Evolutionary conservation across 2,888 invertebrate species (phyloP).

Genomic region (Conomelus anceps): DNA sequence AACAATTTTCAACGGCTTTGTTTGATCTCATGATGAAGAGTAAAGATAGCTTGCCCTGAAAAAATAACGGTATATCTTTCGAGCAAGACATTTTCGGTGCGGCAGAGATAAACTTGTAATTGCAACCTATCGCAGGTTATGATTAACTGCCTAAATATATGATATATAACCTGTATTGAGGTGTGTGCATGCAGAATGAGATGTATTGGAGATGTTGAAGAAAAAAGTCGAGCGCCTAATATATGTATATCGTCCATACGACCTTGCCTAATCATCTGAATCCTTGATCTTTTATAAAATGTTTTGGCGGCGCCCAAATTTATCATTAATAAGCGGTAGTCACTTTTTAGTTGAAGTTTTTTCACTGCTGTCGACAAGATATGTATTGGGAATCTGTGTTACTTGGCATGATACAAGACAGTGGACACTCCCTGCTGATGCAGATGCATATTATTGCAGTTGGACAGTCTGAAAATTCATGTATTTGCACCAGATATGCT

Average conservation of each 20-base stretch:
- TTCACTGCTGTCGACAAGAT: not conserved
- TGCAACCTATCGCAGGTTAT: not conserved
- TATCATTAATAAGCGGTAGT: not conserved
- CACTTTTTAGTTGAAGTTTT: not conserved
- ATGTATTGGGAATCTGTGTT: not conserved
- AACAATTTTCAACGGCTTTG: not conserved
- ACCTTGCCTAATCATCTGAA: not conserved
- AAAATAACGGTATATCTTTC: not conserved
- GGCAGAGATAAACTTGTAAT: not conserved
- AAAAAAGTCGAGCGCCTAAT: not conserved
- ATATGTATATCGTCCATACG: not conserved
- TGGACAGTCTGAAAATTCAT: not conserved
- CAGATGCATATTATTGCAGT: not conserved
- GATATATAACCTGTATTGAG: not conserved
- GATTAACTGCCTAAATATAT: not conserved
- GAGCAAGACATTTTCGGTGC: not conserved
- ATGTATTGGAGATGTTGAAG: not conserved
- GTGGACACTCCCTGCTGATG: not conserved
- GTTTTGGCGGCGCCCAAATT: not conserved
- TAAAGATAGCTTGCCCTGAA: not conserved
- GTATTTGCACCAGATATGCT: not conserved
- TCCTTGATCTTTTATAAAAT: not conserved
- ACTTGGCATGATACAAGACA: not conserved
- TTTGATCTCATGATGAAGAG: not conserved
- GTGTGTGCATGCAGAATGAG: not conserved